A percentile compares a stretch with the other conserved stretches of the same genome.
These are phyloP conservation scores for Cygnus buccinator DNA, from an alignment of 2,113 vertebrate species.

Conservation along the genomic window DNA sequence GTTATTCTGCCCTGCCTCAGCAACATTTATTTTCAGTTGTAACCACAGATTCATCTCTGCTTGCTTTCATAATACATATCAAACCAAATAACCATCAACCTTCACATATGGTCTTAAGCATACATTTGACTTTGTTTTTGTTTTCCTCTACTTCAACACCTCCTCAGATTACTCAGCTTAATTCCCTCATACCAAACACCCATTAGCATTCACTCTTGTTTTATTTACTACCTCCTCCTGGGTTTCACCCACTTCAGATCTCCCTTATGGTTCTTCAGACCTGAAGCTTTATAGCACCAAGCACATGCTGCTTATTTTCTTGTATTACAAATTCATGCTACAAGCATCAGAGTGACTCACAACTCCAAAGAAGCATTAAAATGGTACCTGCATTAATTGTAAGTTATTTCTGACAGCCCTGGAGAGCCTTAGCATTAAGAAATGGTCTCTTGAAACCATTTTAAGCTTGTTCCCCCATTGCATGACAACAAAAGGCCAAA, in stretches of 20 bases:
- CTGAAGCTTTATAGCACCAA: neutral
- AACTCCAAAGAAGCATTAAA: conserved; percentile 55
- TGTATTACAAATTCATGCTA: neutral
- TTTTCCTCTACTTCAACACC: conserved; percentile 48
- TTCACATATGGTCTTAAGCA: conserved; percentile 16
- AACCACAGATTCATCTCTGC: neutral
- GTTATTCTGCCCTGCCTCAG: neutral
- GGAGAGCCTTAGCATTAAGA: conserved; percentile 63
- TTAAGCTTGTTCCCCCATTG: conserved; percentile 53
- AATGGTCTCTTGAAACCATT: conserved; percentile 61
- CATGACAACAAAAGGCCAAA: conserved; percentile 40
- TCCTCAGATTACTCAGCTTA: conserved; percentile 60
- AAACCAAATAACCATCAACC: conserved; percentile 32
- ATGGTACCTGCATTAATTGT: conserved; percentile 55
- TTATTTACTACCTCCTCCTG: conserved; percentile 61
- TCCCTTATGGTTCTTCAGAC: conserved; percentile 40
- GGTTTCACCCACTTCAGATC: conserved; percentile 45
- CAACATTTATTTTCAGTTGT: neutral
- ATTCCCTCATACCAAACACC: conserved; percentile 35
- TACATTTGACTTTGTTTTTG: conserved; percentile 52
- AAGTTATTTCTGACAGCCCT: conserved; percentile 68
- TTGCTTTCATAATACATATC: neutral
- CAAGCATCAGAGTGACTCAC: conserved; percentile 11
- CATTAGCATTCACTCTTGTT: conserved; percentile 41
- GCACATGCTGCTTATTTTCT: neutral